These are phyloP conservation scores for Cyclina sinensis DNA, from an alignment of 1,140 invertebrate species.

Conservation along the genomic window DNA sequence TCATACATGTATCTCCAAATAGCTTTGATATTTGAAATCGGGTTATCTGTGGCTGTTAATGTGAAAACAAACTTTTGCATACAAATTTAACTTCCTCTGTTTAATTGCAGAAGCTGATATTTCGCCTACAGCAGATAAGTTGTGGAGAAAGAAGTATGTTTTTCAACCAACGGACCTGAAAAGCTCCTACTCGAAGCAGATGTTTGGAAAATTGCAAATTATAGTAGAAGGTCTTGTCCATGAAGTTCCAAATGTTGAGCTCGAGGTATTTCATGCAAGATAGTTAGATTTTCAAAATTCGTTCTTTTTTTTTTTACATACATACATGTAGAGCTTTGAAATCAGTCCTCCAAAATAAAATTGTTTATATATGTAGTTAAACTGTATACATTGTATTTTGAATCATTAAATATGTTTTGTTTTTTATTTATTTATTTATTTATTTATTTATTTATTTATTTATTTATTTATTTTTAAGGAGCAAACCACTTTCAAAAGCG, in stretches of 20 bases:
- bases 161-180: constrained; percentile 17
- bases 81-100: background rate
- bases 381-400: no score
- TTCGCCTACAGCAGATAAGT: constrained; percentile 46
- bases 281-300: no score
- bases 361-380: no score
- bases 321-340: no score
- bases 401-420: no score
- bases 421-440: no score
- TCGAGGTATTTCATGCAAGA: constrained; percentile 53
- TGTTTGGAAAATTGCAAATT: constrained; percentile 54
- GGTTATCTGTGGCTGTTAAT: no score
- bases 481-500: constrained; percentile 49
- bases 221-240: constrained; percentile 36
- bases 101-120: constrained; percentile 41
- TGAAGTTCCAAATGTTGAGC: constrained; percentile 49
- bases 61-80: background rate
- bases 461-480: constrained; percentile 28
- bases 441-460: background rate
- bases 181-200: background rate
- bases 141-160: constrained; percentile 56
- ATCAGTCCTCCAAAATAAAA: no score
- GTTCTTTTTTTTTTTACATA: no score
- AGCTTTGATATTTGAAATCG: no score
- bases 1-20: no score